These are phyloP conservation scores for Cuniculus paca DNA, from an alignment of 2,797 vertebrate genomes.

Conservation along the genomic window DNA sequence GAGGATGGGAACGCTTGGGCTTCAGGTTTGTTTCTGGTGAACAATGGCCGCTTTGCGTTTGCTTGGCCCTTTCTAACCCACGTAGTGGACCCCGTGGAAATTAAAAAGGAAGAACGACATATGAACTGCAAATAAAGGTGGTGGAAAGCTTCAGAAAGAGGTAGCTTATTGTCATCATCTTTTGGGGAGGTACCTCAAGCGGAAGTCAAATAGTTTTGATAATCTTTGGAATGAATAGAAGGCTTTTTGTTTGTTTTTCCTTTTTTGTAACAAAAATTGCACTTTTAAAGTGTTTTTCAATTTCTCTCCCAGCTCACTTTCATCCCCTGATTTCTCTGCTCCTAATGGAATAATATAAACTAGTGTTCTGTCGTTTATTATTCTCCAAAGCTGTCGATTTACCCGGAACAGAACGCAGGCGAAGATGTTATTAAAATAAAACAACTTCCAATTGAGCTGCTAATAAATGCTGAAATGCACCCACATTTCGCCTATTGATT, in stretches of 20 bases:
- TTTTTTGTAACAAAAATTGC: constrained; percentile 59
- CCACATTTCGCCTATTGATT: constrained; percentile 83
- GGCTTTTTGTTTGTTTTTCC: constrained; percentile 57
- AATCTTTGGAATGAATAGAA: constrained; percentile 30
- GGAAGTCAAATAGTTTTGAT: constrained; percentile 26
- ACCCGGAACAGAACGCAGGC: constrained; percentile 68
- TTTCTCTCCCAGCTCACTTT: constrained; percentile 70
- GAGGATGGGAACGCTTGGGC: not conserved
- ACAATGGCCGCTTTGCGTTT: not conserved
- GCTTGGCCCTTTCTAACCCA: not conserved
- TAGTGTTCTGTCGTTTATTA: constrained; percentile 76
- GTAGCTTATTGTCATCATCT: not conserved
- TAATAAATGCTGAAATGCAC: constrained; percentile 82
- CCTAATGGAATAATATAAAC: constrained; percentile 74
- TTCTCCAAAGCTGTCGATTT: constrained; percentile 80
- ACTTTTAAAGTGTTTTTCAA: constrained; percentile 69
- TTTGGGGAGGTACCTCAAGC: not conserved
- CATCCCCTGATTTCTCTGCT: constrained; percentile 72
- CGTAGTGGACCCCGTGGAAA: not conserved
- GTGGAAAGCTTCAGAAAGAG: constrained; percentile 11
- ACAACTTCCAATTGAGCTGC: constrained; percentile 78
- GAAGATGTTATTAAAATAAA: constrained; percentile 82
- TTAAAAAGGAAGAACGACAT: not conserved
- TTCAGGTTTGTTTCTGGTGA: not conserved
- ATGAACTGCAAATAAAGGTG: not conserved